Percentiles rank a stretch among this genome's conserved stretches.
Conservation (phyloP, 2,888 invertebrate species). For the Synanthedon formicaeformis region DNA sequence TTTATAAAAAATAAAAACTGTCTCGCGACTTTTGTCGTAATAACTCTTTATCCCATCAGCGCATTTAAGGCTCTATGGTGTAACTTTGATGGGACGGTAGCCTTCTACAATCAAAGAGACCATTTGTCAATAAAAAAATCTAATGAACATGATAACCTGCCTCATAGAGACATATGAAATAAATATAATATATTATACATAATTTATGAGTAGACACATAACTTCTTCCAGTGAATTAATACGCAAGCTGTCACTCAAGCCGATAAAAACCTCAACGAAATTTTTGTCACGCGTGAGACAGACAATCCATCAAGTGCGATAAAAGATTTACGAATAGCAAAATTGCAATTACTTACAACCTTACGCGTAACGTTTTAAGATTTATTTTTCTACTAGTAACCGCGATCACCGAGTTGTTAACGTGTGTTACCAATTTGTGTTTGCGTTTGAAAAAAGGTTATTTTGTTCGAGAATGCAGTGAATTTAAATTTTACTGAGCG, state of each 20-base stretch:
- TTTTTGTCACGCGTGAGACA: slow-evolving; percentile 50
- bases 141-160: no score
- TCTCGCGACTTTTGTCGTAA: no score
- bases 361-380: slow-evolving; percentile 12
- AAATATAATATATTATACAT: no score
- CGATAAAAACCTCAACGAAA: slow-evolving; percentile 49
- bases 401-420: slow-evolving; percentile 10
- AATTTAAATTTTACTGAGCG: background rate
- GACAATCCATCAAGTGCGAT: slow-evolving; percentile 58
- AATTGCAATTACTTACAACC: slow-evolving; percentile 3
- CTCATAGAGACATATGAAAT: no score
- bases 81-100: no score
- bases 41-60: no score
- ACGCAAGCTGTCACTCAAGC: slow-evolving; percentile 35
- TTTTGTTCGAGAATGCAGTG: background rate
- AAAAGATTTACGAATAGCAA: slow-evolving; percentile 26
- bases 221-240: slow-evolving; percentile 28
- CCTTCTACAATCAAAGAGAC: no score
- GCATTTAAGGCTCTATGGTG: no score
- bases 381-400: slow-evolving; percentile 7
- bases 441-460: slow-evolving; percentile 6
- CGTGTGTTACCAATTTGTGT: slow-evolving; percentile 24
- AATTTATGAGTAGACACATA: no score
- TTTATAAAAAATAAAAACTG: no score
- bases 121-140: no score